Evolutionary conservation across 2,888 invertebrate species (phyloP).

Genomic region (Eupithecia inturbata): DNA sequence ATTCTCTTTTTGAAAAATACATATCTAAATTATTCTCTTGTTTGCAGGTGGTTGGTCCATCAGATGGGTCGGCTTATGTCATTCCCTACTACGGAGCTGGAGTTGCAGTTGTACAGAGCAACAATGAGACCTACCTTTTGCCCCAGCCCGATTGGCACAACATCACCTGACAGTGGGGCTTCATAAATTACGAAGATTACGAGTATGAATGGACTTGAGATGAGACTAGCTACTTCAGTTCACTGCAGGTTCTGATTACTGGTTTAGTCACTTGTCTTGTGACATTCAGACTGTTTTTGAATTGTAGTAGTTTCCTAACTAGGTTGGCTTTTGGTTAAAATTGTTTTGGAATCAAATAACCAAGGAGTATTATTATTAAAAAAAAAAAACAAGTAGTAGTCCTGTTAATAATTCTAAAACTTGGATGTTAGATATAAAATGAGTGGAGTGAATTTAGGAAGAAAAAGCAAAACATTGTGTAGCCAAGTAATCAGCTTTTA

Average conservation of each 20-base stretch:
- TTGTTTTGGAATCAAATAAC: background rate
- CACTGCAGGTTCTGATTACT: background rate
- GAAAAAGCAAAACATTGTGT: too few species aligned
- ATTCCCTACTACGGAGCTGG: slow-evolving; percentile 97
- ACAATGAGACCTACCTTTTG: slow-evolving; percentile 93
- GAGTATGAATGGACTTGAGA: slow-evolving; percentile 77
- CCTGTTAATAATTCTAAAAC: background rate
- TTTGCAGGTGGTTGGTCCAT: slow-evolving; percentile 91
- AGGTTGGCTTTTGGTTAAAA: background rate
- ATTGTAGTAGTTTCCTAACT: background rate
- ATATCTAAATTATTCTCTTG: background rate
- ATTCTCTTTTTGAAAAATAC: background rate
- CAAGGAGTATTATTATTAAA: too few species aligned
- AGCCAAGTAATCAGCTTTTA: background rate
- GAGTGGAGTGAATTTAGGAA: background rate
- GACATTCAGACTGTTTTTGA: background rate
- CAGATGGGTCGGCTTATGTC: slow-evolving; percentile 97
- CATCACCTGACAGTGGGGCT: slow-evolving; percentile 82
- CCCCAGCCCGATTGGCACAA: slow-evolving; percentile 91
- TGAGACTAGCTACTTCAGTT: background rate
- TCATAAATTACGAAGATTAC: slow-evolving; percentile 76
- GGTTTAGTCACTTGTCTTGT: background rate
- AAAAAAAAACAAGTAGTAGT: too few species aligned
- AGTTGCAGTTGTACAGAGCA: slow-evolving; percentile 90
- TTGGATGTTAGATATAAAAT: background rate